Evolutionary conservation across 2,113 vertebrate genomes (phyloP).

Genomic region (Donacobius atricapilla): DNA sequence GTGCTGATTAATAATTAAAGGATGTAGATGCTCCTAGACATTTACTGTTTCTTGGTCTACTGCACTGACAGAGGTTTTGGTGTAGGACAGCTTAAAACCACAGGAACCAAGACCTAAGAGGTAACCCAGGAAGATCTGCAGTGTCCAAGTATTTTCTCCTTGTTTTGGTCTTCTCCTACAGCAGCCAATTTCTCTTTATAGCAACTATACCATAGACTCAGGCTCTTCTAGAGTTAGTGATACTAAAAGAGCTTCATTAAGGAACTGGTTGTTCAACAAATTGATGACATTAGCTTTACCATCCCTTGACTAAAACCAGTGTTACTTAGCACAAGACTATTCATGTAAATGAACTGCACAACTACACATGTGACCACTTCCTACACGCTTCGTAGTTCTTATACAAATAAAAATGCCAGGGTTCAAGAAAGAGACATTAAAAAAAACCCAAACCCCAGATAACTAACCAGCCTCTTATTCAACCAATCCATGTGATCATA

Average conservation of each 20-base stretch:
- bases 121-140: background rate
- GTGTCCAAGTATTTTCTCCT: background rate
- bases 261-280: background rate
- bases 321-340: background rate
- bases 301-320: background rate
- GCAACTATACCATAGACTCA: background rate
- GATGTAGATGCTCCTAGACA: background rate
- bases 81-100: background rate
- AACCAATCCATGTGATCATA: constrained; percentile 99
- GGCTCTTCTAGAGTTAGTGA: background rate
- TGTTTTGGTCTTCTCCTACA: background rate
- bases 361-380: background rate
- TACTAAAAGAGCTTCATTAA: background rate
- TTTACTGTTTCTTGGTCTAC: background rate
- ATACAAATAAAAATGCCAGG: background rate
- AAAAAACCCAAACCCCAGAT: background rate
- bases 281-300: background rate
- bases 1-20: background rate
- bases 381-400: no score
- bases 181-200: background rate
- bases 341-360: background rate
- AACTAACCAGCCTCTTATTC: constrained; percentile 93
- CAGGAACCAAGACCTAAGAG: background rate
- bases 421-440: background rate
- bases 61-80: background rate